Base-by-base conservation (phyloP, 2,888 invertebrate genomes). In the Epinotia nisella region DNA sequence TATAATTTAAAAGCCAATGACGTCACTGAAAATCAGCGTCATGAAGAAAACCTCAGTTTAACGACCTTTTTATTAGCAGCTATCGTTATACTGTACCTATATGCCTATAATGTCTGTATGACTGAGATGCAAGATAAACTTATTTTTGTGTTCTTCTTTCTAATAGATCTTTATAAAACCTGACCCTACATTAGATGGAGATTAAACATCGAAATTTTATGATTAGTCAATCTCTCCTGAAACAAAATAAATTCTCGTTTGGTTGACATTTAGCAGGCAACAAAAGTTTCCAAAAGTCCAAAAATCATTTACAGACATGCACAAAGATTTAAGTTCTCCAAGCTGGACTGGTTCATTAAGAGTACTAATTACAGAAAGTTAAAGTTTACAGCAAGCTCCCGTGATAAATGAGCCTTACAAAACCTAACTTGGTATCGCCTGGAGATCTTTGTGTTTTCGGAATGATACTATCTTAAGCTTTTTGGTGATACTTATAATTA, bases 401-500 rank as follows among this genome's bases (percentile, higher is more conserved):
- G 67, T 72, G 72, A 72, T 62, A 68, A 72, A 72, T 72, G 72
- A 72, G 68, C 51, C 13, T 68, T 56, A 68, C 67, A 72, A 67
- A 68, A 68, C 62, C 72, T 72, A 62, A 62, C 51, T 55, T 17
- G 17, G 71, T 72, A 72, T 72, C 60, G 60, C 19, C 39, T 58
- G 64, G 51, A 58, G 61, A 68, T 72, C 67, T 62, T 39, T 21
- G 67, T 24, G 62, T 21, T 72, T 56, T 68, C 19, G 61, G 17
- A 65, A 62, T 55, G 39, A 53, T 51, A 39, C 35, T 58, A 64
- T 58, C 56, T 64, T 70, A 45, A 61, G 15, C 64, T 59, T 9
- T n/a, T 29, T 71, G 17, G 55, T 53, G 65, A 55, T 59, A 66
- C 29, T 19, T n/a, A n/a, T n/a, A n/a, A 60, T 60, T n/a, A 35